Evolutionary conservation across 2,888 invertebrate genomes (phyloP).

Genomic region (Hydrotaea diabolus): DNA sequence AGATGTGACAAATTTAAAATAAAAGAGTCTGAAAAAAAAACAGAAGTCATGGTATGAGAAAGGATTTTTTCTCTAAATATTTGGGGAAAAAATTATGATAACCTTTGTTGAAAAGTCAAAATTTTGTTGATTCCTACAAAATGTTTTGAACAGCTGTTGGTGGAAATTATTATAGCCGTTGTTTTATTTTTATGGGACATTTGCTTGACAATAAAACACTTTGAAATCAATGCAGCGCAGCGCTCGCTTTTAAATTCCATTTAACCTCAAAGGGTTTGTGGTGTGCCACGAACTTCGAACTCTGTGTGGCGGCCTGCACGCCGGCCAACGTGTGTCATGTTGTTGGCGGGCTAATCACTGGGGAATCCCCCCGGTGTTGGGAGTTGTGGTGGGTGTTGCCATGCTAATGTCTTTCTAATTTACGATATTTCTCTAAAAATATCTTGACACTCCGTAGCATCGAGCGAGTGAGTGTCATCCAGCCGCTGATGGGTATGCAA

Average conservation of each 20-base stretch:
- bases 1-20: neutral
- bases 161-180: neutral
- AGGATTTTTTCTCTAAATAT: neutral
- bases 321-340: neutral
- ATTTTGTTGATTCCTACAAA: neutral
- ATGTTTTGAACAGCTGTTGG: neutral
- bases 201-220: constrained; percentile 22
- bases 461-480: neutral
- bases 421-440: neutral
- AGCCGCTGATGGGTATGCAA: constrained; percentile 27
- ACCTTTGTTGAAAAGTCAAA: neutral
- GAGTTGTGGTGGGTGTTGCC: constrained; percentile 17
- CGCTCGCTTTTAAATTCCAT: neutral
- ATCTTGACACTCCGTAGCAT: neutral
- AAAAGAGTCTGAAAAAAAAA: neutral
- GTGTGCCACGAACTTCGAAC: constrained; percentile 18
- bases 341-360: neutral
- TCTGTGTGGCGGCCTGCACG: neutral
- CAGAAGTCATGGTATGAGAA: constrained; percentile 2
- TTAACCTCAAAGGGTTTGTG: constrained; percentile 14
- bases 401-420: constrained; percentile 26
- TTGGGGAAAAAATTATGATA: neutral
- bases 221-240: constrained; percentile 19
- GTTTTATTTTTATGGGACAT: constrained; percentile 18
- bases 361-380: neutral